Conservation (phyloP, 2,888 invertebrate genomes). For the Latrodectus hesperus region DNA sequence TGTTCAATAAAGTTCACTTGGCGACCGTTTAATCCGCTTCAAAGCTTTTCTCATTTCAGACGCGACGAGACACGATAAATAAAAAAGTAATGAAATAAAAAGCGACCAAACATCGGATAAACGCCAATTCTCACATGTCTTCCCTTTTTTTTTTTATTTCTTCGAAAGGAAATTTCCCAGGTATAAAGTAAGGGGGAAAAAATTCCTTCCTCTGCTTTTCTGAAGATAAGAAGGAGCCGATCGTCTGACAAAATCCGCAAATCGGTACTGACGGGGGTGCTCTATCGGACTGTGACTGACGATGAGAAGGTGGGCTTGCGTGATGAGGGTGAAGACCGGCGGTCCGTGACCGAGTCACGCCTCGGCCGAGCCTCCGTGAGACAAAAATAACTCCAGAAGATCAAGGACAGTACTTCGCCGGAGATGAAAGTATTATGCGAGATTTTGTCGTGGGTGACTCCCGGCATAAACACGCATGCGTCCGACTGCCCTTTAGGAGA, state of each 20-base stretch:
- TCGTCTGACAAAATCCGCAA: neutral
- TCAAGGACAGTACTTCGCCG: slow-evolving; percentile 31
- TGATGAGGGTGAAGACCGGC: slow-evolving; percentile 28
- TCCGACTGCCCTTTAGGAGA: too few species aligned
- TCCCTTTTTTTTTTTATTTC: too few species aligned
- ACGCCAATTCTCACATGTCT: too few species aligned
- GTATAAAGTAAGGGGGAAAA: neutral
- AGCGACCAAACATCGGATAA: too few species aligned
- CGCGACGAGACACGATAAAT: too few species aligned
- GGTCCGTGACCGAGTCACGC: slow-evolving; percentile 60
- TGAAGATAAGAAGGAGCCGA: neutral
- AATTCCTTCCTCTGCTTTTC: neutral
- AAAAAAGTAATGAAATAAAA: too few species aligned
- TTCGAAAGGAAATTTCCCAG: neutral
- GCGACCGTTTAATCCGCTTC: too few species aligned
- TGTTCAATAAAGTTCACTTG: too few species aligned
- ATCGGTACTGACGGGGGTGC: slow-evolving; percentile 3
- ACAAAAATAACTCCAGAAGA: slow-evolving; percentile 40
- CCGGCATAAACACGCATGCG: neutral
- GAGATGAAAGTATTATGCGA: slow-evolving; percentile 1
- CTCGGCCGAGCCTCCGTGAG: slow-evolving; percentile 38
- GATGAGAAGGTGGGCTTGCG: slow-evolving; percentile 37
- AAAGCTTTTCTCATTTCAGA: too few species aligned
- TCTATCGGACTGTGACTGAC: slow-evolving; percentile 49
- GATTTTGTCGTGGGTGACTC: slow-evolving; percentile 34